phyloP scores from a whole-genome alignment of 2,113 vertebrate species.

The Phylloscopus trochiloides region DNA sequence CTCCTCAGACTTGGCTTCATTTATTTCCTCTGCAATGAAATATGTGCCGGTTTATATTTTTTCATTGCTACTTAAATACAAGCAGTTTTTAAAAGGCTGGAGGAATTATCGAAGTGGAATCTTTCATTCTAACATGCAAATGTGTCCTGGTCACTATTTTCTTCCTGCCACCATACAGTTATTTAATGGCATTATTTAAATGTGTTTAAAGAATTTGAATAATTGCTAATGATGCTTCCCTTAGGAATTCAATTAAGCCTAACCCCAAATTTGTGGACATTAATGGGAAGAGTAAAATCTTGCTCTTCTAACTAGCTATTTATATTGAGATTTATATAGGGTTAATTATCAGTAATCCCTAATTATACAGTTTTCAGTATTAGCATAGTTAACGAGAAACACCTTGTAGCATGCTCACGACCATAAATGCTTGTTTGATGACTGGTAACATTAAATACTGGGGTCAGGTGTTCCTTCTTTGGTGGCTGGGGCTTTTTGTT shows the following conservation, averaged over 20 bases:
- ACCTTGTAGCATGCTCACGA: not conserved
- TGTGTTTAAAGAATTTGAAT: not conserved
- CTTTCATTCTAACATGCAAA: not conserved
- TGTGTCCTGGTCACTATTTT: not conserved
- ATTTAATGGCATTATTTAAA: conserved; percentile 4
- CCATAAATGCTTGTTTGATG: not conserved
- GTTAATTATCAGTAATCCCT: not conserved
- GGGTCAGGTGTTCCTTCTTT: rapidly evolving
- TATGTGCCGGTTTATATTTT: conserved; percentile 65
- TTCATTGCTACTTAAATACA: conserved; percentile 67
- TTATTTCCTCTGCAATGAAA: conserved; percentile 70
- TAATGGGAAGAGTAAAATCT: not conserved
- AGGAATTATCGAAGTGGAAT: conserved; percentile 46
- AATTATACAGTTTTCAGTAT: not conserved
- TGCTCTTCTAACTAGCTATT: not conserved
- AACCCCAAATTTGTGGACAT: not conserved
- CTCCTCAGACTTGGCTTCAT: conserved; percentile 43
- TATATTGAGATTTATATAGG: not conserved
- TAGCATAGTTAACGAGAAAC: not conserved
- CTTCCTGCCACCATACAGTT: not conserved
- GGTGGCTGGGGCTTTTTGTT: not conserved
- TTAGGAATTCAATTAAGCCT: not conserved
- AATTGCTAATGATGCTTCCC: not conserved
- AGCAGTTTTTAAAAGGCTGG: conserved; percentile 62
- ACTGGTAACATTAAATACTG: not conserved